Percentiles rank a stretch among this genome's conserved stretches.
These are phyloP conservation scores for Equus quagga DNA, from an alignment of 2,113 vertebrate species.

Conservation along the genomic window DNA sequence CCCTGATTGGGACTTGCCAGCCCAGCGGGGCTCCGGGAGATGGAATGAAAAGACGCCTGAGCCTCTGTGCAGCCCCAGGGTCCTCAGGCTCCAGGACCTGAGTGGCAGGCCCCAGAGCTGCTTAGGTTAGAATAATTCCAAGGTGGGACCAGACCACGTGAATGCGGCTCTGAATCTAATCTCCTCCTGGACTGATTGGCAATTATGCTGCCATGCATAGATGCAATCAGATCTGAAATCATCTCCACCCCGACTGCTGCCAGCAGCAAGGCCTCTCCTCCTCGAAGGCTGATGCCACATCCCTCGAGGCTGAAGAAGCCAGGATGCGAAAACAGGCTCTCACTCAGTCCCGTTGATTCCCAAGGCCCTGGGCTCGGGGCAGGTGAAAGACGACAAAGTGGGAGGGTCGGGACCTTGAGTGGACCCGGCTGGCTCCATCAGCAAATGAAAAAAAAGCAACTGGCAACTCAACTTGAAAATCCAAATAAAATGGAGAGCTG, in stretches of 20 bases:
- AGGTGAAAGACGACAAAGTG: rapidly evolving
- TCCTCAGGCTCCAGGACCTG: slow-evolving; percentile 79
- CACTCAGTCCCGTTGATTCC: no score
- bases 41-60: slow-evolving; percentile 80
- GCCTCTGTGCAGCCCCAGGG: slow-evolving; percentile 79
- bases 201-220: slow-evolving; percentile 77
- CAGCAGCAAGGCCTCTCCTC: slow-evolving; percentile 64
- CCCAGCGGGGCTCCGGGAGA: slow-evolving; percentile 84
- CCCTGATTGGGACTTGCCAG: slow-evolving; percentile 88
- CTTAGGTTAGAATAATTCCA: slow-evolving; percentile 82
- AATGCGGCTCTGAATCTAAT: slow-evolving; percentile 80
- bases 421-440: rapidly evolving
- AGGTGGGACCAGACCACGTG: slow-evolving; percentile 77
- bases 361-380: background rate
- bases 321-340: background rate
- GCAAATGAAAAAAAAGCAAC: background rate
- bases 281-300: background rate
- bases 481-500: background rate
- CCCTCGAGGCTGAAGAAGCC: background rate
- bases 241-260: slow-evolving; percentile 60
- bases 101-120: slow-evolving; percentile 65
- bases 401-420: no score
- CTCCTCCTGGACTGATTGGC: slow-evolving; percentile 71
- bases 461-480: background rate
- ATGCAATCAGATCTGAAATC: slow-evolving; percentile 83